Percentiles rank a stretch among this genome's conserved stretches.
Conservation (phyloP, 2,797 vertebrate species). For the Sebastes elongatus region DNA sequence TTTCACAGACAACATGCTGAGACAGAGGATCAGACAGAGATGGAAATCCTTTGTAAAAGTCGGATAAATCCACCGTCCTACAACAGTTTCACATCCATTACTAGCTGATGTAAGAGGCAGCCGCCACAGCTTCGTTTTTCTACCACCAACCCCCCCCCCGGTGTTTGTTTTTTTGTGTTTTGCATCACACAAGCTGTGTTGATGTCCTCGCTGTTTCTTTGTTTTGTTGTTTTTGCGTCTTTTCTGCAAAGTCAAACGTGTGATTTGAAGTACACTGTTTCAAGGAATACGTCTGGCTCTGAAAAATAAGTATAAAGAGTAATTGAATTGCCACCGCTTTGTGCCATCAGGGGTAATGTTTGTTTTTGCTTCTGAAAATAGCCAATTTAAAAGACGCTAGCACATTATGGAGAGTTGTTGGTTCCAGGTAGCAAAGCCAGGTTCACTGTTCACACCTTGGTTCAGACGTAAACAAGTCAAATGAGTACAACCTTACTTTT, state of each 20-base stretch:
- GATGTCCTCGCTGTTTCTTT: constrained; percentile 7
- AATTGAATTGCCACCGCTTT: constrained; percentile 37
- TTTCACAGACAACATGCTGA: constrained; percentile 5
- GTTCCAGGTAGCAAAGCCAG: background rate
- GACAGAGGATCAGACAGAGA: background rate
- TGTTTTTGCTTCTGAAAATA: constrained; percentile 54
- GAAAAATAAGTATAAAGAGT: constrained; percentile 10
- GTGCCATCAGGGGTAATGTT: constrained; percentile 22
- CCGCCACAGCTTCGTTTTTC: background rate
- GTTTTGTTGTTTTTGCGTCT: background rate
- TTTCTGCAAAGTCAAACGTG: constrained; percentile 25
- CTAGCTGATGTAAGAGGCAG: background rate
- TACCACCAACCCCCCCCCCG: too few species aligned
- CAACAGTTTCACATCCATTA: background rate
- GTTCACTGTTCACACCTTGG: constrained; percentile 10
- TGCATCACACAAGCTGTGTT: constrained; percentile 1
- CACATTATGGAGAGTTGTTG: constrained; percentile 39
- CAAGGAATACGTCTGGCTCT: constrained; percentile 10
- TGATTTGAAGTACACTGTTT: constrained; percentile 3
- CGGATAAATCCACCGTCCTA: background rate
- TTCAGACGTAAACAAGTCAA: constrained; percentile 20
- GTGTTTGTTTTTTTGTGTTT: constrained; percentile 9
- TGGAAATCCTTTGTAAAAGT: background rate
- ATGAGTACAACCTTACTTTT: background rate
- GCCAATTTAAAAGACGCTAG: background rate